Evolutionary conservation across 23 tunicate species (phyloP), one percentile per base, ranked within the genome.

Genomic region (Trididemnum miniatum): DNA sequence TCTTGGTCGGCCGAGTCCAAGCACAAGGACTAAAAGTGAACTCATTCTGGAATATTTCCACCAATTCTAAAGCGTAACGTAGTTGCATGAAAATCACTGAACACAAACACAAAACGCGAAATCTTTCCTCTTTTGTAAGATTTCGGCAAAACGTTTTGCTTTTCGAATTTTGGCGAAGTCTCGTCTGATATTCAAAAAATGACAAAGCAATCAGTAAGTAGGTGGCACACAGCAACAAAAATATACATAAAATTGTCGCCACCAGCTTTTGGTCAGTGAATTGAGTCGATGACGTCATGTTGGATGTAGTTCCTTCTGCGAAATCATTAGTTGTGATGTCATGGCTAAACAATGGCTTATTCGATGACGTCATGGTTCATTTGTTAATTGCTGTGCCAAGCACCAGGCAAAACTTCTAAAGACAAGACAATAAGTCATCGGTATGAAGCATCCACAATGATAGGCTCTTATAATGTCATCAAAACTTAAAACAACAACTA

Each of bases 1-100:
- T 57, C 52, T 85, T 85, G 27, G 65, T 52, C 2, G 27, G 63
- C 2, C 97, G 81, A 24, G 63, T 51, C n/a, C n/a, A n/a, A n/a
- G n/a, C n/a, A 71, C 97, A 91, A 15, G 67, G 67, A 4, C n/a
- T 26, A 4, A 3, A 2, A 12, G 67, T 24, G 67, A 62, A 12
- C 29, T 62, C 26, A 5, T 5, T 24, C 26, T 62, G 28, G n/a
- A 62, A 62, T 12, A 62, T n/a, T n/a, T 62, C 67, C 5, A 62
- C n/a, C 23, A 62, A 12, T 22, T 62, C 67, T 26, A 62, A 18
- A 5, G n/a, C 26, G 67, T 12, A 62, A 12, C 67, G 67, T 4
- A 62, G 4, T 3, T 12, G 29, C 26, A 26, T 26, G 29, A 62
- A 62, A 5, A 62, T n/a, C 15, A 26, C 67, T 22, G 67, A 22